phyloP scores from a whole-genome alignment of 2,797 vertebrate genomes.

The Limosa lapponica region DNA sequence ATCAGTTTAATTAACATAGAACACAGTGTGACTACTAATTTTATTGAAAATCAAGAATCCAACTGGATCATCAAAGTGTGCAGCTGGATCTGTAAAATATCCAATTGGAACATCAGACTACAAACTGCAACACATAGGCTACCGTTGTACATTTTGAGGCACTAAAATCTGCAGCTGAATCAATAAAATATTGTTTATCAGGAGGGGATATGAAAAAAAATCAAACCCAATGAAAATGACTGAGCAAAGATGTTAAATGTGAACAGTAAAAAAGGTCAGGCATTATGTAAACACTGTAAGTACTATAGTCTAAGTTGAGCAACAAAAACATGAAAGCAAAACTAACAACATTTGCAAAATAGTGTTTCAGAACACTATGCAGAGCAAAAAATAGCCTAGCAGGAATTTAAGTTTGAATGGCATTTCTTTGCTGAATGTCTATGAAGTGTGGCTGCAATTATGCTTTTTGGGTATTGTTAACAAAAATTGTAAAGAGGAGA shows the following conservation, averaged over 20 bases:
- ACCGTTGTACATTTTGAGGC: background rate
- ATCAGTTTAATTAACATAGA: background rate
- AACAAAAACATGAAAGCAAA: background rate
- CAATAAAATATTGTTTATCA: conserved; percentile 46
- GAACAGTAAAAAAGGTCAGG: background rate
- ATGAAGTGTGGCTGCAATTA: background rate
- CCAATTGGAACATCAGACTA: conserved; percentile 27
- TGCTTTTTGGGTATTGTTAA: background rate
- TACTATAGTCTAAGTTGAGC: background rate
- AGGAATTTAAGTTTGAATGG: background rate
- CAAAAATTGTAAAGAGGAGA: background rate
- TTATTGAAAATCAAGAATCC: background rate
- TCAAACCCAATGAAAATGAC: background rate
- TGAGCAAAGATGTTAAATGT: background rate
- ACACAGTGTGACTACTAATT: background rate
- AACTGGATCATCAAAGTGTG: conserved; percentile 14
- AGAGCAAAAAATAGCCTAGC: background rate
- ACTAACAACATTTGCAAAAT: background rate
- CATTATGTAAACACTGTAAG: background rate
- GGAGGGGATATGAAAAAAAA: background rate
- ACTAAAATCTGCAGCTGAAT: conserved; percentile 58
- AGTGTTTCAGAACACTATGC: background rate
- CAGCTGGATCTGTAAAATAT: conserved; percentile 52
- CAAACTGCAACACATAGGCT: background rate
- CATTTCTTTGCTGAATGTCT: background rate